Evolutionary conservation across 1,140 invertebrate genomes (phyloP).

Genomic region (Uloborus diversus): DNA sequence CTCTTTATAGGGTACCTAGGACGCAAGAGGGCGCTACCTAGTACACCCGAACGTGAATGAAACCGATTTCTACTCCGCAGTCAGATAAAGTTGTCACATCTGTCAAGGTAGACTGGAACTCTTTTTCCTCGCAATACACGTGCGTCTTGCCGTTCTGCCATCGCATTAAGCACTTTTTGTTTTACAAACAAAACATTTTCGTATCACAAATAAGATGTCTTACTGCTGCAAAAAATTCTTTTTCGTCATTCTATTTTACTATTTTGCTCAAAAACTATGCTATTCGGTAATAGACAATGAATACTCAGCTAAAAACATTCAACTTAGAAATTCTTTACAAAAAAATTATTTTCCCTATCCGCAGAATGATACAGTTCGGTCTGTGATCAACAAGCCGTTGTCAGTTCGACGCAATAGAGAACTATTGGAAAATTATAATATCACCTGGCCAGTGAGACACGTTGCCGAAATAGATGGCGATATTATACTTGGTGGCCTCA

Average conservation of each 20-base stretch:
- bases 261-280: neutral
- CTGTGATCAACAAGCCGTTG: too few relatives aligned
- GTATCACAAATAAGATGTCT: neutral
- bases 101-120: neutral
- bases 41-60: neutral
- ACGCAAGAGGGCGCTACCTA: slow-evolving; percentile 11
- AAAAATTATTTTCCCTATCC: neutral
- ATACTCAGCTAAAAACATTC: too few relatives aligned
- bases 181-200: neutral
- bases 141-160: neutral
- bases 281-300: neutral
- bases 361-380: too few relatives aligned
- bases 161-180: neutral
- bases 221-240: too few relatives aligned
- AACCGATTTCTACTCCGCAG: neutral
- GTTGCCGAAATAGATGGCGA: slow-evolving; percentile 87
- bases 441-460: slow-evolving; percentile 83
- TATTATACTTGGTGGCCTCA: slow-evolving; percentile 80
- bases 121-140: neutral
- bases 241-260: too few relatives aligned
- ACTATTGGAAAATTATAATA: neutral
- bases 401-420: slow-evolving; percentile 66
- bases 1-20: too few relatives aligned
- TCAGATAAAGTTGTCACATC: neutral
- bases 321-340: neutral